Evolutionary conservation across 2,888 invertebrate species (phyloP).

Genomic region (Sarcophaga caerulescens): DNA sequence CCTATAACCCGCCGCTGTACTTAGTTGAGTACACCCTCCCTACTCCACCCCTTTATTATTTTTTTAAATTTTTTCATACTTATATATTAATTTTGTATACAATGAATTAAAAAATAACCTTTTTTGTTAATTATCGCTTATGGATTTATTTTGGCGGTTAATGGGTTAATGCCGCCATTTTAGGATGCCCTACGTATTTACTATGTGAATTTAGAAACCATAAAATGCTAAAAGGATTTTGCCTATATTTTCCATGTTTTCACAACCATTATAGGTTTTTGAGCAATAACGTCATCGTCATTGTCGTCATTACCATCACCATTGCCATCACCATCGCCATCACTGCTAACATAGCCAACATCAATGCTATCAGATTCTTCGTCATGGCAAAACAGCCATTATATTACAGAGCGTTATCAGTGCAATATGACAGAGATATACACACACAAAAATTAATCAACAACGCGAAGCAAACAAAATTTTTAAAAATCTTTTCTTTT

Average conservation of each 20-base stretch:
- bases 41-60: no score
- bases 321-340: not conserved
- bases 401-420: slow-evolving; percentile 6
- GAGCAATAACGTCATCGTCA: not conserved
- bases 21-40: no score
- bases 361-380: not conserved
- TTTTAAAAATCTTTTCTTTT: slow-evolving; percentile 41
- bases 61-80: no score
- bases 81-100: no score
- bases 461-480: not conserved
- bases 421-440: slow-evolving; percentile 17
- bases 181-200: not conserved
- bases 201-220: not conserved
- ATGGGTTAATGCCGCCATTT: not conserved
- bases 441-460: not conserved
- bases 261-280: slow-evolving; percentile 32
- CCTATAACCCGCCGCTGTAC: no score
- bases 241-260: slow-evolving; percentile 30
- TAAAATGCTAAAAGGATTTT: slow-evolving; percentile 20
- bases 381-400: not conserved
- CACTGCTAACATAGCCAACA: not conserved
- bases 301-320: slow-evolving; percentile 6
- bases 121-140: no score
- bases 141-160: no score
- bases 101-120: no score